Evolutionary conservation across 2,797 vertebrate genomes (phyloP).

Genomic region (Lutjanus argentimaculatus): DNA sequence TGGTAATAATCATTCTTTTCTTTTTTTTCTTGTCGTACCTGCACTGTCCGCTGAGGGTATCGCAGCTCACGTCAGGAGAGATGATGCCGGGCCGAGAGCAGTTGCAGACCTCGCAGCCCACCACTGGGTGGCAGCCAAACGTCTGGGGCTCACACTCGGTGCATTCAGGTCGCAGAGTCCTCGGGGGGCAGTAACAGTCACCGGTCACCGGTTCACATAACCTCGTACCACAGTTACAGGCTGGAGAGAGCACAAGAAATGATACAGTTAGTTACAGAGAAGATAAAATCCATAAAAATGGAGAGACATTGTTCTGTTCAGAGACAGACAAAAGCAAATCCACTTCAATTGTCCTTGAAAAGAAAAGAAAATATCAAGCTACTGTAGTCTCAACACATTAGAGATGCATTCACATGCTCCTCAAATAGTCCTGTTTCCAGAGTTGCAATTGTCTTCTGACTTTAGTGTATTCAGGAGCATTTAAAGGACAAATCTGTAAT

Average conservation of each 20-base stretch:
- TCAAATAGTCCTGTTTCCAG: too few relatives aligned
- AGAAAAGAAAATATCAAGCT: too few relatives aligned
- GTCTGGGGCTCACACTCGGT: conserved; percentile 91
- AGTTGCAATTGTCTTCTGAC: too few relatives aligned
- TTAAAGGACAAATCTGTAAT: too few relatives aligned
- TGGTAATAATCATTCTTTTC: background rate
- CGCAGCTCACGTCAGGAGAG: conserved; percentile 87
- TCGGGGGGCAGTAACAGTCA: conserved; percentile 94
- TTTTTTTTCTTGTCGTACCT: conserved; percentile 78
- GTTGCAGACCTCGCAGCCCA: conserved; percentile 96
- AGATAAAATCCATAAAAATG: background rate
- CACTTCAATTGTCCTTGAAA: background rate
- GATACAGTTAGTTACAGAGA: background rate
- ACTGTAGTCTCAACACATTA: too few relatives aligned
- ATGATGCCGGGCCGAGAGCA: conserved; percentile 90
- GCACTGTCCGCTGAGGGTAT: conserved; percentile 94
- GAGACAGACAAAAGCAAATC: background rate
- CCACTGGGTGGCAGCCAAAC: conserved; percentile 95
- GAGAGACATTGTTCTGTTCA: background rate
- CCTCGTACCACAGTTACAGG: conserved; percentile 91
- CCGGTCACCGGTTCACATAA: conserved; percentile 94
- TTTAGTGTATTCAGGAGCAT: too few relatives aligned
- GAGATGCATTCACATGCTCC: too few relatives aligned
- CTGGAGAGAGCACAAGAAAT: conserved; percentile 74
- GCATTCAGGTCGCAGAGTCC: conserved; percentile 92